These are phyloP conservation scores for Drosophila tripunctata DNA, from an alignment of 2,888 invertebrate genomes.

Conservation along the genomic window DNA sequence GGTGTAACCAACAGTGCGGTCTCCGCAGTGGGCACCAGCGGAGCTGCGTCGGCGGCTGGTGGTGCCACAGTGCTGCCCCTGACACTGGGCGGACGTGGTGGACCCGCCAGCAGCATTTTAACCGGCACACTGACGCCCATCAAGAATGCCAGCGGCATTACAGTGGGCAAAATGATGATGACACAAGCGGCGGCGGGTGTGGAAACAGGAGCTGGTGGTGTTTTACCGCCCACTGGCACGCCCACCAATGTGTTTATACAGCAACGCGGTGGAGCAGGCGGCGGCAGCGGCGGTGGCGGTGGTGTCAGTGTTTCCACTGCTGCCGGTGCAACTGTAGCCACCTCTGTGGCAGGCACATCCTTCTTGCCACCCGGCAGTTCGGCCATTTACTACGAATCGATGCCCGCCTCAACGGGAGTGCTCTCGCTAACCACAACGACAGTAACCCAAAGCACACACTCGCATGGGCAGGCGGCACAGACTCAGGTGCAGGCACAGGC, in stretches of 20 bases:
- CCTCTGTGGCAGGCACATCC: conserved; percentile 52
- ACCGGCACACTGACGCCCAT: conserved; percentile 83
- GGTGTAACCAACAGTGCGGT: conserved; percentile 56
- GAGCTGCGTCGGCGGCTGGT: conserved; percentile 61
- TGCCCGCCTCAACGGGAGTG: conserved; percentile 82
- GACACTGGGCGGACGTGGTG: conserved; percentile 79
- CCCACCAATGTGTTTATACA: conserved; percentile 55
- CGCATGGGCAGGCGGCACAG: conserved; percentile 42
- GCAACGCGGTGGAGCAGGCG: conserved; percentile 46
- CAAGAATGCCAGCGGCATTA: conserved; percentile 80
- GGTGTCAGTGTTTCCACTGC: conserved; percentile 55
- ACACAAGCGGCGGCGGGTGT: conserved; percentile 65
- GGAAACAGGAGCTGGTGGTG: conserved; percentile 21
- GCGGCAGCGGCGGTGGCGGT: conserved; percentile 48
- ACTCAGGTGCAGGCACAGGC: conserved; percentile 51
- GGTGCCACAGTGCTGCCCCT: conserved; percentile 83
- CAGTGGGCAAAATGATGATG: conserved; percentile 83
- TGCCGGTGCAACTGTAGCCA: conserved; percentile 59
- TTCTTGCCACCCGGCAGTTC: conserved; percentile 82
- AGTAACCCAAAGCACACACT: conserved; percentile 80
- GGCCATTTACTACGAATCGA: conserved; percentile 84
- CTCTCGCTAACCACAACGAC: conserved; percentile 83
- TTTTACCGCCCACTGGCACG: conserved; percentile 41
- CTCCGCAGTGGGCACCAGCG: conserved; percentile 59
- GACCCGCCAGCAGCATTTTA: conserved; percentile 74